Conservation (phyloP, 1,140 invertebrate genomes). For the Dreissena polymorpha region DNA sequence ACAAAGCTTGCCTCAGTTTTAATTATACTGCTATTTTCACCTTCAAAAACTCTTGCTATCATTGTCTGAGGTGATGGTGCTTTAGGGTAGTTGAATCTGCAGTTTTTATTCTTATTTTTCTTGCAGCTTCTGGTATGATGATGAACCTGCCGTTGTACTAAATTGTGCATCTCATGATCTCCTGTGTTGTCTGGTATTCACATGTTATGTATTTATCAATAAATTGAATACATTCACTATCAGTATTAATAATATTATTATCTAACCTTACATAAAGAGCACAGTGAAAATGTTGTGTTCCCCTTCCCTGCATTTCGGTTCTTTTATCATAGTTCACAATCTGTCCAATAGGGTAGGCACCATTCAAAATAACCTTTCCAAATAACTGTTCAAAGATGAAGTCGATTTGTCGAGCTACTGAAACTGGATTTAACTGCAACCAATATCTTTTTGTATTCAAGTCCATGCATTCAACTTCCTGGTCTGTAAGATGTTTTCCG, state of each 20-base stretch:
- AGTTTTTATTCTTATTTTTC: constrained; percentile 44
- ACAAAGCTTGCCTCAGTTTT: constrained; percentile 22
- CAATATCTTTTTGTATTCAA: constrained; percentile 48
- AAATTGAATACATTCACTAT: constrained; percentile 40
- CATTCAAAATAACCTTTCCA: constrained; percentile 31
- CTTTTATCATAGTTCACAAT: constrained; percentile 43
- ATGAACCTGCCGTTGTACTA: constrained; percentile 44
- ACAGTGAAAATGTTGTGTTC: constrained; percentile 50
- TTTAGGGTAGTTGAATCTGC: constrained; percentile 33
- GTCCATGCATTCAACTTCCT: constrained; percentile 45
- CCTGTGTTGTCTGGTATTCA: constrained; percentile 33
- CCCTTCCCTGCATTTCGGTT: constrained; percentile 49
- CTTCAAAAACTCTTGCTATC: constrained; percentile 44
- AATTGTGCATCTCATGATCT: constrained; percentile 37
- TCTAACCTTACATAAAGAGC: constrained; percentile 42
- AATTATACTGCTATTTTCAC: constrained; percentile 20
- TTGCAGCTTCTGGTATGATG: constrained; percentile 47
- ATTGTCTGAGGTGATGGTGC: constrained; percentile 17
- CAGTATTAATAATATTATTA: constrained; percentile 41
- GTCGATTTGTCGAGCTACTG: constrained; percentile 43
- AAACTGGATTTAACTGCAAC: constrained; percentile 43
- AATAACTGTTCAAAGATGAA: constrained; percentile 48
- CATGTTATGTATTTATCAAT: constrained; percentile 46
- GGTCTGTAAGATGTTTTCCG: constrained; percentile 15
- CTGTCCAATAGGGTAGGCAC: constrained; percentile 22